Evolutionary conservation across 92 coral and sea anemone species (phyloP).

Genomic region (Epizoanthus fatuus): DNA sequence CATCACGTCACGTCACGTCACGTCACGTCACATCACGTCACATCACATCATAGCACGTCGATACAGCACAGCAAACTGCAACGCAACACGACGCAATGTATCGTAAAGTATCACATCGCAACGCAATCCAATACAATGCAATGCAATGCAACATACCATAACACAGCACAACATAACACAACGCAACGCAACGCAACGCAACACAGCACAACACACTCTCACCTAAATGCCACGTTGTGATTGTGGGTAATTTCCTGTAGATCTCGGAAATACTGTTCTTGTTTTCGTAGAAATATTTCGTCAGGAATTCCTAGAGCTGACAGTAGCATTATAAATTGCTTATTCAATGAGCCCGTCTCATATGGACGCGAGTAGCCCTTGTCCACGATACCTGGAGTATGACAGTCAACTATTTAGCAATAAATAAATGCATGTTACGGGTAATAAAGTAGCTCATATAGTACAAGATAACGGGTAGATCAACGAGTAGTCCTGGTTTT

Average conservation of each 20-base stretch:
- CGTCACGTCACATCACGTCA: neutral
- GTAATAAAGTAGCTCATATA: neutral
- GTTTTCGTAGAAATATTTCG: constrained; percentile 74
- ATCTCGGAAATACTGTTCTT: constrained; percentile 77
- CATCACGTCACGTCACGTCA: neutral
- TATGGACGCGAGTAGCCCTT: constrained; percentile 89
- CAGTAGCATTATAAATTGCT: constrained; percentile 89
- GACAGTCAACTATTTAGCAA: neutral
- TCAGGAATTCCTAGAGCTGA: constrained; percentile 90
- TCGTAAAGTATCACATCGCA: too few relatives aligned
- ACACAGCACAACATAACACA: too few relatives aligned
- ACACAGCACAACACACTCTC: neutral
- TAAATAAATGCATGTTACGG: neutral
- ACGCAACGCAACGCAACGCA: neutral
- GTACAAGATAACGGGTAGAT: neutral
- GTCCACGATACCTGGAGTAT: constrained; percentile 71
- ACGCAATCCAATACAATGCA: too few relatives aligned
- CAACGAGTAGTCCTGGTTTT: too few relatives aligned
- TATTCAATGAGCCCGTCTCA: constrained; percentile 89
- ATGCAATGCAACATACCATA: too few relatives aligned
- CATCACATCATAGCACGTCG: neutral
- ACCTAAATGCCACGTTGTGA: constrained; percentile 77
- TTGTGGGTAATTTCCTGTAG: constrained; percentile 69
- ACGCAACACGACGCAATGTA: too few relatives aligned
- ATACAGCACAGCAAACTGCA: too few relatives aligned